phyloP scores from a whole-genome alignment of 2,888 invertebrate species.

The Pegoplata infirma region DNA sequence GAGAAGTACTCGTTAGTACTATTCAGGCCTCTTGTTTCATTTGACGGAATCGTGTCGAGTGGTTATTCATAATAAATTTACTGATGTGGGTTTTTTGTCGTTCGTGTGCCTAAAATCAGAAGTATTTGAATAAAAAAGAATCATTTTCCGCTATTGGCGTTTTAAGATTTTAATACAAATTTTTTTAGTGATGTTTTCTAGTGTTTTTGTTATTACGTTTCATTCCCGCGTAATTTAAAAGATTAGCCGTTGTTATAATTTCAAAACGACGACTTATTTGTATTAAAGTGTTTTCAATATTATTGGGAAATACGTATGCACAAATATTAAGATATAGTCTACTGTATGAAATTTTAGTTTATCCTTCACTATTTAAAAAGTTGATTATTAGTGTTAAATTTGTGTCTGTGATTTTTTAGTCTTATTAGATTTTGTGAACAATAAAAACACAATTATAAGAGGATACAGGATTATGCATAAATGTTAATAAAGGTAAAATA shows the following conservation, averaged over 20 bases:
- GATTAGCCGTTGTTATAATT: slow-evolving; percentile 33
- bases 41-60: slow-evolving; percentile 80
- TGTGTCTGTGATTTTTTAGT: slow-evolving; percentile 9
- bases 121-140: slow-evolving; percentile 51
- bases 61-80: slow-evolving; percentile 79
- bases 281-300: slow-evolving; percentile 29
- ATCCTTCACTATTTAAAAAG: slow-evolving; percentile 7
- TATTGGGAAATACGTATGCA: slow-evolving; percentile 20
- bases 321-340: neutral
- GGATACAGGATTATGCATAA: slow-evolving; percentile 14
- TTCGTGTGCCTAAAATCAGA: slow-evolving; percentile 71
- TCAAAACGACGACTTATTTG: slow-evolving; percentile 26
- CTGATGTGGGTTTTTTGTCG: slow-evolving; percentile 74
- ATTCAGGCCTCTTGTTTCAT: slow-evolving; percentile 79
- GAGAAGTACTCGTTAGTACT: slow-evolving; percentile 79
- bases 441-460: neutral
- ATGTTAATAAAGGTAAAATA: slow-evolving; percentile 31
- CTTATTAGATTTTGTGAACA: slow-evolving; percentile 29
- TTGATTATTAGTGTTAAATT: slow-evolving; percentile 29
- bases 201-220: slow-evolving; percentile 58
- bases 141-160: slow-evolving; percentile 61
- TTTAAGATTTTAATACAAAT: slow-evolving; percentile 67
- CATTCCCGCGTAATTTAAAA: slow-evolving; percentile 34
- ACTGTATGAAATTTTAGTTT: slow-evolving; percentile 16
- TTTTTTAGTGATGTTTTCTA: slow-evolving; percentile 67